Evolutionary conservation across 2,113 vertebrate species (phyloP).

Genomic region (Neolamprologus longior): DNA sequence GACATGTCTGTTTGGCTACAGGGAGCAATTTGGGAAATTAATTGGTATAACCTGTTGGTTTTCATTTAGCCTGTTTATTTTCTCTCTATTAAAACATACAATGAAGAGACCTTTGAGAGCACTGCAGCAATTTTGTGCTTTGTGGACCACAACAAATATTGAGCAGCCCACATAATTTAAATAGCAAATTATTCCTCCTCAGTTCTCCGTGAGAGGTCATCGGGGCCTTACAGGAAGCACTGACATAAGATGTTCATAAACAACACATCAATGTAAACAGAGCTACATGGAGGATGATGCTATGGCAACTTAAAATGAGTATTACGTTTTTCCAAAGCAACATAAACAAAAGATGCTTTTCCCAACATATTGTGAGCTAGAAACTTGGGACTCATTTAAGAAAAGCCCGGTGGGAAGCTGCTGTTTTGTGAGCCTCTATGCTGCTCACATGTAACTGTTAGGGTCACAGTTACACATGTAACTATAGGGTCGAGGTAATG

Average conservation of each 20-base stretch:
- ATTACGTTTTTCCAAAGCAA: background rate
- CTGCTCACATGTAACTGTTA: background rate
- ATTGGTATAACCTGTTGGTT: constrained; percentile 4
- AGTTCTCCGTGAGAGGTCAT: background rate
- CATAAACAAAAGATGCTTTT: background rate
- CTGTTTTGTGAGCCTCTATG: background rate
- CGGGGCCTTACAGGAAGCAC: background rate
- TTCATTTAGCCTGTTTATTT: constrained; percentile 8
- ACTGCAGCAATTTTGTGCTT: background rate
- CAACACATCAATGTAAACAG: background rate
- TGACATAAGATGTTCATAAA: background rate
- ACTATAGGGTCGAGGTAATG: background rate
- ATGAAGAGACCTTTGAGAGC: background rate
- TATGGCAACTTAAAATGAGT: background rate
- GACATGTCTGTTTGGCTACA: background rate
- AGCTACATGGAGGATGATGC: background rate
- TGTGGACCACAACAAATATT: background rate
- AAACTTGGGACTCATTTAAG: background rate
- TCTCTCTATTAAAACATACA: background rate
- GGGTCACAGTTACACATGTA: too few species aligned
- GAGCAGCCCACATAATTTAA: background rate
- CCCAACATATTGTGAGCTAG: background rate
- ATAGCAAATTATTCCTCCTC: background rate
- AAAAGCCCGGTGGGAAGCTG: accelerated
- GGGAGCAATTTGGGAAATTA: constrained; percentile 26